phyloP scores from a whole-genome alignment of 2,797 vertebrate genomes.

The Hemitrygon akajei region DNA sequence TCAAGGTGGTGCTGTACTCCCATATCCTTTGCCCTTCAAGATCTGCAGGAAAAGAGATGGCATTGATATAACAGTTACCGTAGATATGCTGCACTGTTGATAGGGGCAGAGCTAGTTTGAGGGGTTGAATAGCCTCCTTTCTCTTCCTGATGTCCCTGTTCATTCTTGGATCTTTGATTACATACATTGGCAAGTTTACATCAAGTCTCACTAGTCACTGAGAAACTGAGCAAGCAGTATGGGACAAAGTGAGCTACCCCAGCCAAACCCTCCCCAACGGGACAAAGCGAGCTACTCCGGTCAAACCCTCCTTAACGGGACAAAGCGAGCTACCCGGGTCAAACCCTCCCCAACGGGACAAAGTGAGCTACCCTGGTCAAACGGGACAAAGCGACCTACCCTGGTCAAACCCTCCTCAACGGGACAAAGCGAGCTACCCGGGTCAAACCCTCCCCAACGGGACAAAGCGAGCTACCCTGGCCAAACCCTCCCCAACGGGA shows the following conservation, averaged over 20 bases:
- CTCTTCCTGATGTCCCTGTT: not conserved
- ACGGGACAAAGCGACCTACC: too few relatives aligned
- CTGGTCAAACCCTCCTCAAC: too few relatives aligned
- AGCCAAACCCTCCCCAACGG: too few relatives aligned
- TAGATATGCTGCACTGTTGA: not conserved
- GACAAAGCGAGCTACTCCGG: too few relatives aligned
- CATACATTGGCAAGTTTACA: not conserved
- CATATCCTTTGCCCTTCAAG: not conserved
- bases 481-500: conserved; percentile 35
- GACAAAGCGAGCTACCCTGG: too few relatives aligned
- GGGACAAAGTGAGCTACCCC: too few relatives aligned
- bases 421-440: conserved; percentile 45
- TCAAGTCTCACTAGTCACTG: not conserved
- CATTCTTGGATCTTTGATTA: not conserved
- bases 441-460: too few relatives aligned
- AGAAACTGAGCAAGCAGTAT: too few relatives aligned
- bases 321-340: too few relatives aligned
- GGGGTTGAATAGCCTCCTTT: not conserved
- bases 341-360: conserved; percentile 37
- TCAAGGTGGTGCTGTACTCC: not conserved
- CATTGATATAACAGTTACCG: too few relatives aligned
- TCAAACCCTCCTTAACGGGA: too few relatives aligned
- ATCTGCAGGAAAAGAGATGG: not conserved
- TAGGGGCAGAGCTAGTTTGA: not conserved
- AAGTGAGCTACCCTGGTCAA: too few relatives aligned